Evolutionary conservation across 1,140 invertebrate species (phyloP), one percentile per base, ranked within the genome.

Genomic region (Centruroides sculpturatus): DNA sequence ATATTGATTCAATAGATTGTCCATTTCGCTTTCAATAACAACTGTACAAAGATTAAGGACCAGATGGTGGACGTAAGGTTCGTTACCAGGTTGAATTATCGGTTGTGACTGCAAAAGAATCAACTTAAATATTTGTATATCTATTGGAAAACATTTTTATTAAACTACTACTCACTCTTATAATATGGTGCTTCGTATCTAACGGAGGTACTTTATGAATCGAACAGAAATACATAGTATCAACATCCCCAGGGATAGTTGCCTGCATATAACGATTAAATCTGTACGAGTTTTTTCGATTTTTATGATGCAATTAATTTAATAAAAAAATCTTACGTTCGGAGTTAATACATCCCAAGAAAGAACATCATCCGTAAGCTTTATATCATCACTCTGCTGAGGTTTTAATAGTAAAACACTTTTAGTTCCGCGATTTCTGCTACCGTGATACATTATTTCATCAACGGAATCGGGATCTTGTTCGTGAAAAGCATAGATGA

Each of bases 1-100:
- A 53, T 36, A 53, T 6, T 53, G 5, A 53, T 53, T 23, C 8
- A 23, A 23, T 53, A 36, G 51, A 0, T 5, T 6, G 5, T 53
- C 51, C 23, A 53, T 36, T 6, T 53, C 51, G 51, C 75, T 75
- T 4, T 61, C 55, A 11, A 47, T 51, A 35, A 61, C 51, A 53
- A 79, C 81, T 56, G 82, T 81, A 73, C 84, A 85, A 72, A 84
- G 82, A 74, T 83, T 84, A 36, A 85, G 71, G 51, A 83, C 81
- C 69, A 85, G 82, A 69, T 85, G 84, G 72, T 85, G 83, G 63
- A 85, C 76, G 66, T 80, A 79, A 62, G 73, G 73, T 65, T 78
- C 73, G 73, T 77, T 81, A 62, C 75, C 81, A 4, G 65, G 55
- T 35, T 64, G 64, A 49, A 72, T 65, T 12, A 71, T 59, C 7